Base-by-base conservation (phyloP, 30 jellyfish, hydroid and myxozoan genomes). In the Hydra vulgaris region DNA sequence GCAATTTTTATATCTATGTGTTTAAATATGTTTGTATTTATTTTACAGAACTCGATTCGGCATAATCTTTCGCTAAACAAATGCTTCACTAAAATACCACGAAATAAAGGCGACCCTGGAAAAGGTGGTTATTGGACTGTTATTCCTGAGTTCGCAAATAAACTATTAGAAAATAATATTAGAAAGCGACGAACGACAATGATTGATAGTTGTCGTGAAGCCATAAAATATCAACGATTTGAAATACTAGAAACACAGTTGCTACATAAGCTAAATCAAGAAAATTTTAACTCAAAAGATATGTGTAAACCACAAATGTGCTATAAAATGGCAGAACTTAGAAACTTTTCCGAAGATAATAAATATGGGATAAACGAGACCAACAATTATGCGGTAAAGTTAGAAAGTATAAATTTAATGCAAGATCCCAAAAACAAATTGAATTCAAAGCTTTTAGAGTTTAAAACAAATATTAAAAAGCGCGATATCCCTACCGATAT, bases 41-140 rank as follows among this genome's bases (percentile, higher is more conserved):
- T 23, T 79, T 72, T 76, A 0, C 78, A 94, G 99, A 94, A 94
- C 83, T 94, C 99, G 15, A 94, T 94, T 22, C 96, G 99, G 8
- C 99, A 94, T 87, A 94, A 94, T 82, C 85, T 94, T 20, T 94
- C 99, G 7, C 70, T 94, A 74, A 94, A 94, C 86, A 94, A 94
- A 73, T 94, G 99, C 81, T 94, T 94, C 78, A 90, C 85, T 18
- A 94, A 94, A 80, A 95, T 94, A 7, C 99, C 99, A 1, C 95
- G 99, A 7, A 94, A 86, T 81, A 88, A 88, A 73, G 99, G 99
- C 25, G 99, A 94, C 78, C 99, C 97, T 5, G 99, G 99, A 40
- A 94, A 94, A 81, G 99, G 99, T 3, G 99, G 99, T 53, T 94
- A 94, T 74, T 94, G 99, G 99, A 85, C 95, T 27, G 88, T 94